phyloP scores from a whole-genome alignment of 2,797 vertebrate genomes.

The Pelodytes ibericus region DNA sequence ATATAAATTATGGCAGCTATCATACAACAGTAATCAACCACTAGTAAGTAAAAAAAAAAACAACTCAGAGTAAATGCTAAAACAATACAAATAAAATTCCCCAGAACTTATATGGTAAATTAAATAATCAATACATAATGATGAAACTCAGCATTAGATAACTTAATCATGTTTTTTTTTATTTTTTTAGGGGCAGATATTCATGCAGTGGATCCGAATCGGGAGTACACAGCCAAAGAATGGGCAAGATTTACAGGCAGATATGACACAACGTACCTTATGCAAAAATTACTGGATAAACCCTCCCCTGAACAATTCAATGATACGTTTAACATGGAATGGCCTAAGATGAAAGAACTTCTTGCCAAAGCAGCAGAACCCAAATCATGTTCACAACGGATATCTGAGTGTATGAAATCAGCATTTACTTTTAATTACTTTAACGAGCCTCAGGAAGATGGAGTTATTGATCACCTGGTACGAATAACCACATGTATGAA shows the following conservation, averaged over 20 bases:
- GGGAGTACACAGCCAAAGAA: constrained; percentile 82
- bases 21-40: too few species aligned
- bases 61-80: too few species aligned
- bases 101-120: too few species aligned
- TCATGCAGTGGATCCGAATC: constrained; percentile 80
- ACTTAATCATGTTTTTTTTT: constrained; percentile 3
- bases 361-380: constrained; percentile 80
- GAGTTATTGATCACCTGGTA: constrained; percentile 92
- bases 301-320: constrained; percentile 83
- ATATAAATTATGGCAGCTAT: too few species aligned
- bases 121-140: too few species aligned
- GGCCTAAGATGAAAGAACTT: constrained; percentile 79
- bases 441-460: constrained; percentile 81
- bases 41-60: too few species aligned
- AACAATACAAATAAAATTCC: too few species aligned
- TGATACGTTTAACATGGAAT: constrained; percentile 82
- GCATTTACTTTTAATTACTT: constrained; percentile 76
- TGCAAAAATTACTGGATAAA: constrained; percentile 82
- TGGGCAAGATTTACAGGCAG: constrained; percentile 93
- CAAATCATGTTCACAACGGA: constrained; percentile 83
- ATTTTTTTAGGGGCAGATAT: constrained; percentile 82
- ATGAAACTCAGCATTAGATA: too few species aligned
- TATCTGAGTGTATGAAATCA: constrained; percentile 76
- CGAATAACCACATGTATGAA: constrained; percentile 84
- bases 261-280: constrained; percentile 81